phyloP scores from a whole-genome alignment of 37 sponge, comb jelly and placozoan species.

The Eunapius fragilis region DNA sequence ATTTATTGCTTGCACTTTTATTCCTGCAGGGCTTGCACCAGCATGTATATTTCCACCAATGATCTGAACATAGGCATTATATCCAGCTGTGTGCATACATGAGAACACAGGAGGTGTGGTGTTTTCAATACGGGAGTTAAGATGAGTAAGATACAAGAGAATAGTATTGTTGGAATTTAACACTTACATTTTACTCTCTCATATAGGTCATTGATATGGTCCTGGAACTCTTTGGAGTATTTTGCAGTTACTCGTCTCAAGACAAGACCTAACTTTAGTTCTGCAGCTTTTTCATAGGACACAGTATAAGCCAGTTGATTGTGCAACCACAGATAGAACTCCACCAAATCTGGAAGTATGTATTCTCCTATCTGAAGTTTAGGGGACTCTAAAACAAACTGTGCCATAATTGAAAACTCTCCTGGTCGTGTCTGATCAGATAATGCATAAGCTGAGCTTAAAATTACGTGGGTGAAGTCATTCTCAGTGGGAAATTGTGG shows the following conservation, averaged over 20 bases:
- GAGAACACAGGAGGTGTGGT: too few relatives aligned
- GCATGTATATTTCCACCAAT: constrained; percentile 84
- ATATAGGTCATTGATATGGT: constrained; percentile 29
- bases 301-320: constrained; percentile 65
- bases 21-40: too few relatives aligned
- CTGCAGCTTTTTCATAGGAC: constrained; percentile 52
- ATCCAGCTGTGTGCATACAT: too few relatives aligned
- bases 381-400: constrained; percentile 53
- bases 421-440: not conserved
- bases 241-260: constrained; percentile 16
- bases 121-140: too few relatives aligned
- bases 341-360: constrained; percentile 80
- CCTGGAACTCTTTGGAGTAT: constrained; percentile 30
- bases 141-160: too few relatives aligned
- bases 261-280: constrained; percentile 38
- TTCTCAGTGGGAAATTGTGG: constrained; percentile 45
- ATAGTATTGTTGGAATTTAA: too few relatives aligned
- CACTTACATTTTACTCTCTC: constrained; percentile 39
- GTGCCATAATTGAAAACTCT: constrained; percentile 27
- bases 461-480: constrained; percentile 39
- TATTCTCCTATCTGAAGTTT: constrained; percentile 47
- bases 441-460: constrained; percentile 13
- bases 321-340: constrained; percentile 86
- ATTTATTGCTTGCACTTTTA: constrained; percentile 65
- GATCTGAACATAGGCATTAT: constrained; percentile 84